Evolutionary conservation across 2,797 vertebrate genomes (phyloP).

Genomic region (Perodicticus potto): DNA sequence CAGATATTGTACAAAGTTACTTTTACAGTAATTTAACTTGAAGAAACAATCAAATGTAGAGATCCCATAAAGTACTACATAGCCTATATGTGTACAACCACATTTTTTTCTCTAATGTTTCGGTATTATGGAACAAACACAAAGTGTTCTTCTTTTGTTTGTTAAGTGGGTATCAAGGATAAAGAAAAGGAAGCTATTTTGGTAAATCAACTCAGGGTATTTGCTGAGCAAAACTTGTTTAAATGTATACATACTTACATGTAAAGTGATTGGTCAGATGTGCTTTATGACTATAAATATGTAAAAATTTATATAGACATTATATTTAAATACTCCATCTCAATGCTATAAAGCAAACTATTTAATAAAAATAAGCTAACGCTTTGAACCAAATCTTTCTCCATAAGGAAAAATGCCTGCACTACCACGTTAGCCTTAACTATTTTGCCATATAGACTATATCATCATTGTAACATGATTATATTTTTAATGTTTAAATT

Average conservation of each 20-base stretch:
- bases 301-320: no score
- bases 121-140: neutral
- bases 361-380: no score
- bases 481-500: neutral
- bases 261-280: no score
- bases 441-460: neutral
- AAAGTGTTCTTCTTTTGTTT: neutral
- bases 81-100: neutral
- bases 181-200: neutral
- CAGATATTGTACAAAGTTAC: neutral
- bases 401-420: no score
- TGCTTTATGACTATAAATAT: no score
- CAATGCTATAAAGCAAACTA: no score
- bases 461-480: neutral
- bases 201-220: neutral
- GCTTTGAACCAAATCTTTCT: no score
- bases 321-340: no score
- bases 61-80: neutral
- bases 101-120: neutral
- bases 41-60: neutral
- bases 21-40: neutral
- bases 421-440: neutral
- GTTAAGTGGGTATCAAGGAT: neutral
- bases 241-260: neutral
- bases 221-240: neutral